Percentiles rank a stretch among this genome's conserved stretches.
Conservation (phyloP, 2,113 vertebrate species). For the Petaurus breviceps region DNA sequence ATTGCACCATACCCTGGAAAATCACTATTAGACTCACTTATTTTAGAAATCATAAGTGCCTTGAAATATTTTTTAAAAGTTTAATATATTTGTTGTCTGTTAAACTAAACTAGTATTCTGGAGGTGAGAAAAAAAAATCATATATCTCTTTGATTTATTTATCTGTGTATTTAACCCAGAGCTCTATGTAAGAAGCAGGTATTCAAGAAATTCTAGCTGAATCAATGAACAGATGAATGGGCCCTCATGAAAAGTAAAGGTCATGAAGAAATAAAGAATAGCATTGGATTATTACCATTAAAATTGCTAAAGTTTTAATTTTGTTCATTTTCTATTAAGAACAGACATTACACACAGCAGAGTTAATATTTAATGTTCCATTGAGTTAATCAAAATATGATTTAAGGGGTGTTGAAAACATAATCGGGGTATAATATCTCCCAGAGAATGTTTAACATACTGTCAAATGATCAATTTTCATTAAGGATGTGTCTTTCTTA, state of each 20-base stretch:
- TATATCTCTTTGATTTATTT: not conserved
- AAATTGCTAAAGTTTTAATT: not conserved
- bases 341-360: not conserved
- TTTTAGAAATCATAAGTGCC: not conserved
- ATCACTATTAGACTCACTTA: not conserved
- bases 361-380: not conserved
- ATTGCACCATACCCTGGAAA: not conserved
- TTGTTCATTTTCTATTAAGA: not conserved
- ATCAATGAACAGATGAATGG: not conserved
- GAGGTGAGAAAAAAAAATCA: not conserved
- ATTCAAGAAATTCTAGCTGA: not conserved
- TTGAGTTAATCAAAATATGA: constrained; percentile 1
- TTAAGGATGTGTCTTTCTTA: not conserved
- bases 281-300: not conserved
- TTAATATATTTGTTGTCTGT: not conserved
- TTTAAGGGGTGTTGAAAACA: not conserved
- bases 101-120: not conserved
- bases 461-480: constrained; percentile 10
- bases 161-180: not conserved
- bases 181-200: not conserved
- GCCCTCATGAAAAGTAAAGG: not conserved
- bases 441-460: not conserved
- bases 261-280: not conserved
- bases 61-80: not conserved
- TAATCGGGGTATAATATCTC: not conserved